Evolutionary conservation across 1,140 invertebrate genomes (phyloP).

Genomic region (Polypedilum pembai): DNA sequence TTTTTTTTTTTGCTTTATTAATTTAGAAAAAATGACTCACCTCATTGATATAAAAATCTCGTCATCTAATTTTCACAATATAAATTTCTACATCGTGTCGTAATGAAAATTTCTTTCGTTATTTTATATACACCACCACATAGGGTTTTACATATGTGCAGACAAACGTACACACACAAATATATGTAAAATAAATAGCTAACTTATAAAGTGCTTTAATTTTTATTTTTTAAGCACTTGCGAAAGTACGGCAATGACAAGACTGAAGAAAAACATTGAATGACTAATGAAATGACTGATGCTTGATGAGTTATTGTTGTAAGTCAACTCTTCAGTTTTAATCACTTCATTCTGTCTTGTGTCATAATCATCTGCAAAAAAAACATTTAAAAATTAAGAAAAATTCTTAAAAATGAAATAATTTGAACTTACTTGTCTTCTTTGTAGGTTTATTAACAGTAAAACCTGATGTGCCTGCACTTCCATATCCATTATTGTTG

Average conservation of each 20-base stretch:
- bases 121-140: background rate
- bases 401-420: constrained; percentile 9
- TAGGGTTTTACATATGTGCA: background rate
- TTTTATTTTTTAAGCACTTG: background rate
- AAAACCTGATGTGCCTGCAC: constrained; percentile 30
- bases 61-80: background rate
- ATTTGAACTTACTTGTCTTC: constrained; percentile 49
- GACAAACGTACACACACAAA: background rate
- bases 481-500: constrained; percentile 31
- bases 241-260: background rate
- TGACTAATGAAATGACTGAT: background rate
- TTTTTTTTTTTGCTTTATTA: too few species aligned
- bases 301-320: constrained; percentile 40
- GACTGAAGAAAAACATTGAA: background rate
- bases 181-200: constrained; percentile 5
- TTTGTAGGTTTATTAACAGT: constrained; percentile 45
- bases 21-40: too few species aligned
- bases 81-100: background rate
- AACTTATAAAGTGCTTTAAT: background rate
- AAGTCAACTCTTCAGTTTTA: constrained; percentile 84
- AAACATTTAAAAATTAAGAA: constrained; percentile 30
- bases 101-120: background rate
- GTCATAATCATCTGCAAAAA: constrained; percentile 65
- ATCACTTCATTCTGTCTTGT: constrained; percentile 85
- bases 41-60: too few species aligned